Evolutionary conservation across 2,797 vertebrate species (phyloP).

Genomic region (Bradypodion pumilum): DNA sequence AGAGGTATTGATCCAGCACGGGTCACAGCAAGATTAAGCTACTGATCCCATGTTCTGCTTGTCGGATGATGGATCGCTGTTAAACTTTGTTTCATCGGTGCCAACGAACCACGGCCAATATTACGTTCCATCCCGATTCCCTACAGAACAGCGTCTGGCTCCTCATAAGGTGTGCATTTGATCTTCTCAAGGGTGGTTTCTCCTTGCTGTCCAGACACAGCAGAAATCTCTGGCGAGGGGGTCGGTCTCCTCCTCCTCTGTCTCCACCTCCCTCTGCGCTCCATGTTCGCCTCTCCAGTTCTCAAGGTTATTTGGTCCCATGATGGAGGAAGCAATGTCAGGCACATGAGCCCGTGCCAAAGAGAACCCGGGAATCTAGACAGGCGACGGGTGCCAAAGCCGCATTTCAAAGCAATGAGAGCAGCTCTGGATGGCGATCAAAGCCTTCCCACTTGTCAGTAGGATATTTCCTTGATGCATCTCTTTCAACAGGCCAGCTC

Average conservation of each 20-base stretch:
- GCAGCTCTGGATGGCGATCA: conserved; percentile 79
- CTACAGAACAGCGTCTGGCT: too few relatives aligned
- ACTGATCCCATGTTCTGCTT: background rate
- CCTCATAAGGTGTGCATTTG: too few relatives aligned
- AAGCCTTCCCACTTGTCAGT: conserved; percentile 79
- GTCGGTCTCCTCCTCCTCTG: conserved; percentile 38
- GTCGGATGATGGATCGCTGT: background rate
- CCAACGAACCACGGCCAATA: too few relatives aligned
- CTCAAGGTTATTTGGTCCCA: conserved; percentile 69
- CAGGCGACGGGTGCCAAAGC: conserved; percentile 74
- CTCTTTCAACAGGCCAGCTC: conserved; percentile 72
- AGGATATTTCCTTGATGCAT: conserved; percentile 81
- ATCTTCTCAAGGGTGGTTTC: too few relatives aligned
- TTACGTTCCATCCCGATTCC: too few relatives aligned
- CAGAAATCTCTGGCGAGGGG: conserved; percentile 49
- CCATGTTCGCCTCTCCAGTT: conserved; percentile 49
- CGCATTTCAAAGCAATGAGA: conserved; percentile 80
- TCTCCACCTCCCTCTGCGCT: conserved; percentile 37
- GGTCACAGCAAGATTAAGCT: background rate
- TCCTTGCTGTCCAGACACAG: too few relatives aligned
- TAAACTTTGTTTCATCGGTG: too few relatives aligned
- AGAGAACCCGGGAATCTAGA: conserved; percentile 72
- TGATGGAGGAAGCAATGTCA: conserved; percentile 73
- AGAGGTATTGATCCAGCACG: background rate
- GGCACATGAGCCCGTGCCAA: conserved; percentile 69